Conservation (phyloP, 2,113 vertebrate species). For the Microtus oregoni region DNA sequence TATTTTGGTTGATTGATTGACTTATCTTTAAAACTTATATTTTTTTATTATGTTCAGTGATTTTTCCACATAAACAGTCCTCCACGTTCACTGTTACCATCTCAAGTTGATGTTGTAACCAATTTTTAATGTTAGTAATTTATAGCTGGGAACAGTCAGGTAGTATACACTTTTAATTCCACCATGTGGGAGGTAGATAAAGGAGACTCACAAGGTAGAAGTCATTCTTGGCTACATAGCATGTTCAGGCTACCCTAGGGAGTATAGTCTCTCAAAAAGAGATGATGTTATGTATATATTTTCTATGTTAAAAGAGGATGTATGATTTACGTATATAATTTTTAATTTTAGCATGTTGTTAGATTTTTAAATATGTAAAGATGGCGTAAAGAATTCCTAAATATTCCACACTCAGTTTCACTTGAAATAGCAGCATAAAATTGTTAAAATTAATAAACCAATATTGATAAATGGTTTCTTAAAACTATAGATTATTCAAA, state of each 20-base stretch:
- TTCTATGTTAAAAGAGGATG: neutral
- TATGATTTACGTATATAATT: neutral
- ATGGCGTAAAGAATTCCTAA: neutral
- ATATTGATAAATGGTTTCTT: neutral
- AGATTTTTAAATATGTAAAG: constrained; percentile 3
- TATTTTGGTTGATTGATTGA: neutral
- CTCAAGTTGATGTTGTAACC: neutral
- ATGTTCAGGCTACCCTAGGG: neutral
- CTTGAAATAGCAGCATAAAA: neutral
- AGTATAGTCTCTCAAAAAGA: neutral
- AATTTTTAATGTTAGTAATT: neutral
- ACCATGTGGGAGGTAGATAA: neutral
- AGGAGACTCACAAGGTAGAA: neutral
- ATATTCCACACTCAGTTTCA: neutral
- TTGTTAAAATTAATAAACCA: neutral
- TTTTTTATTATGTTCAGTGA: neutral
- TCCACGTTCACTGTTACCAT: neutral
- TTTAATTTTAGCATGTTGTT: constrained; percentile 24
- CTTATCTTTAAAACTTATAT: neutral
- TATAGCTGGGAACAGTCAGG: neutral
- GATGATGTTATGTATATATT: neutral
- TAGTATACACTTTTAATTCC: neutral
- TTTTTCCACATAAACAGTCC: neutral
- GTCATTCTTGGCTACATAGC: neutral
- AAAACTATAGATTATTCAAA: neutral